Conservation (phyloP, 1,140 invertebrate species). For the Cotesia vestalis region DNA sequence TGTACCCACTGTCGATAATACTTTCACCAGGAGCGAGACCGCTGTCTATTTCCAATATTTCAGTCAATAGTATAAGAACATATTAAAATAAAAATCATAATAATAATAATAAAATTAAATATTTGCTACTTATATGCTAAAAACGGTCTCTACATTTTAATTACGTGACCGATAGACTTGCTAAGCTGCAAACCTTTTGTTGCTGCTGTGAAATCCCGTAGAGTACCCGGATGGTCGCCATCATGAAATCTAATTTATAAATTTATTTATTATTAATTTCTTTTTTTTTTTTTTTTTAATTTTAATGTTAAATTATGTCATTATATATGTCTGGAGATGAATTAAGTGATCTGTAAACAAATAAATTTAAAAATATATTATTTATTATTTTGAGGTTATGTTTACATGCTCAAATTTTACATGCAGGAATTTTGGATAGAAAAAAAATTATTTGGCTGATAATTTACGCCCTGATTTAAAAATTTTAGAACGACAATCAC, state of each 20-base stretch:
- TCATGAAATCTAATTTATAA: background rate
- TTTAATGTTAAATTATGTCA: conserved; percentile 60
- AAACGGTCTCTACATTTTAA: conserved; percentile 38
- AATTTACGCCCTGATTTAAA: background rate
- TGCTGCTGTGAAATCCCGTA: background rate
- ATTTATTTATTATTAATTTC: too few species aligned
- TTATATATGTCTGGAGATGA: conserved; percentile 62
- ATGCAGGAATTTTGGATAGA: background rate
- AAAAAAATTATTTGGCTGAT: background rate
- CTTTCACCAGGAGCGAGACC: too few species aligned
- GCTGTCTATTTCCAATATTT: too few species aligned
- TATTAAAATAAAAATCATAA: too few species aligned
- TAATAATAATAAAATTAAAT: too few species aligned
- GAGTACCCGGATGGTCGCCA: conserved; percentile 4
- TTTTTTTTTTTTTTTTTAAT: conserved; percentile 27
- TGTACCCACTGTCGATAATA: too few species aligned
- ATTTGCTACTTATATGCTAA: too few species aligned
- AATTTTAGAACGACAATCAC: background rate
- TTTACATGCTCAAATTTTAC: background rate
- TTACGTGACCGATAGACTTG: conserved; percentile 33
- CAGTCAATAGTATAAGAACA: too few species aligned
- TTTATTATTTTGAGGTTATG: background rate
- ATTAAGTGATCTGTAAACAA: conserved; percentile 60
- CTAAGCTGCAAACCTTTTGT: conserved; percentile 37
- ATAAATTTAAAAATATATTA: conserved; percentile 32